Base-by-base conservation (phyloP, 2,113 vertebrate genomes). In the Baryphthengus martii region DNA sequence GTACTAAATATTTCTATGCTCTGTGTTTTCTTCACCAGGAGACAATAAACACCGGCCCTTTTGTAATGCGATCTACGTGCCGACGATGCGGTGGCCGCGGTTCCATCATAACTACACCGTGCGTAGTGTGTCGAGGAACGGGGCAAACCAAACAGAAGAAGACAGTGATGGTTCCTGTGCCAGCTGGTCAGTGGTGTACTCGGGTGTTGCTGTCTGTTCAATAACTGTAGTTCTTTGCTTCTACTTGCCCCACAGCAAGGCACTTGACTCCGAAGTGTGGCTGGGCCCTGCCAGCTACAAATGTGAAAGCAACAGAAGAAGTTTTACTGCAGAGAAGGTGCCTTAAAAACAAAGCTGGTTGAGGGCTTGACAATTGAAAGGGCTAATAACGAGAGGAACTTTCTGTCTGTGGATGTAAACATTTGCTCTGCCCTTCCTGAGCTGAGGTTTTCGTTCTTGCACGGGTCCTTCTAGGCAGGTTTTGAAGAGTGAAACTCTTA, bases 11-110 rank as follows among this genome's bases (percentile, higher is more conserved):
- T 9, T 6, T 44, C 37, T 66, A 29, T 9, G 2, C 3, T 16
- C 53, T 81, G 62, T 67, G 45, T 40, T 55, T 20, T 17, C 23
- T 89, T 61, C 39, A 26, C 53, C 45, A 99, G 99, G 99, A 99
- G 97, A 99, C 99, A 0, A 97, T 99, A 92, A 99, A 99, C 58
- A 99, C 99, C 0, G 99, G 99, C 11, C 99, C 99, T 2, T 99
- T 99, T 4, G 99, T 99, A 73, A 99, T 99, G 99, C 98, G 99
- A 9, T 99, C 99, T 12, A 99, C 99, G 0, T 99, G 99, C 75
- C 98, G 99, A 3, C 98, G 99, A 29, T 99, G 99, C 17, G 95
- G 98, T 0, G 99, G 99, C 18, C 98, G 98, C 15, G 99, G 99
- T 62, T 97, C 98, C 10, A 97, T 99, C 83, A 97, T 99, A 58